Evolutionary conservation across 2,113 vertebrate species (phyloP), one percentile per base, ranked within the genome.

Genomic region (Callorhinus ursinus): DNA sequence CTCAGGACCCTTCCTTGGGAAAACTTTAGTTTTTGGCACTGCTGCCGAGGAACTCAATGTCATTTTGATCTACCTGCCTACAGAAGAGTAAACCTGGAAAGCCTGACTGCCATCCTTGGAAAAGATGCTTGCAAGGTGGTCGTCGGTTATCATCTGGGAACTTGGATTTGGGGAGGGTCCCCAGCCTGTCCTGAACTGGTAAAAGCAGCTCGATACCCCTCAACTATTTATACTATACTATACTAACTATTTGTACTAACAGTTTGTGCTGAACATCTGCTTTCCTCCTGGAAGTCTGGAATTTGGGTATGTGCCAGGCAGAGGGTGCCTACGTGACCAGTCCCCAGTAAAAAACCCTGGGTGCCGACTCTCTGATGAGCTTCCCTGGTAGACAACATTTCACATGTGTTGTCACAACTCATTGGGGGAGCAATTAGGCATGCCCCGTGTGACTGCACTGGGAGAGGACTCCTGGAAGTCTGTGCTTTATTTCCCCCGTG

Each of bases 41-140:
- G 22, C 51, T 19, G 18, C 21, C 15, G 57, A 92, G 76, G 57
- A 39, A 33, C 2, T 28, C 51, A 7, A 31, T 4, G 18, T 5
- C n/a, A 26, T 63, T 89, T 63, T 0, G 24, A 65, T 13, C 9
- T 2, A 0, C 55, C n/a, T 39, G 11, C 0, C 18, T 1, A 26
- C 74, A 36, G 39, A 69, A 28, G 7, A 36, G 33, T 2, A 14
- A 49, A 42, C n/a, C 26, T 8, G 1, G 21, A 4, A 61, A 10
- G 72, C 24, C 74, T 13, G 49, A 10, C 53, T 19, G 55, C 4
- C 11, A 3, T 59, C 77, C 69, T 53, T 6, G n/a, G 18, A 7
- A 55, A 55, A 42, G 18, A 46, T 24, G 88, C 59, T 36, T 10
- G 16, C 33, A 7, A 51, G 42, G n/a, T 21, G 77, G 77, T 61